These are phyloP conservation scores for Spodoptera picta DNA, from an alignment of 2,888 invertebrate genomes.

Conservation along the genomic window DNA sequence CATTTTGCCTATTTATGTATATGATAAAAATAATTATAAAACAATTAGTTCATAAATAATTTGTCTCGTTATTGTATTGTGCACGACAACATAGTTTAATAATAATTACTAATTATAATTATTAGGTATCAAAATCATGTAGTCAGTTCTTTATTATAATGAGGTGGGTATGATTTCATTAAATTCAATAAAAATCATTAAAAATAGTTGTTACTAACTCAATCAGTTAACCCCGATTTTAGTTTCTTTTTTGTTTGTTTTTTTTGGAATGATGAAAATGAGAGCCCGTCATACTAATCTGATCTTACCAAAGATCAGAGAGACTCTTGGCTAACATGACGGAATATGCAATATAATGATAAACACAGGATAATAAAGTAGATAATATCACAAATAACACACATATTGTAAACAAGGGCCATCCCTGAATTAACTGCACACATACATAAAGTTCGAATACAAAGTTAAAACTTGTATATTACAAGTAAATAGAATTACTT, in stretches of 20 bases:
- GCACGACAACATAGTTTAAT: slow-evolving; percentile 45
- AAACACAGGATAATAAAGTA: too few relatives aligned
- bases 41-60: slow-evolving; percentile 71
- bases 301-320: too few relatives aligned
- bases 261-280: slow-evolving; percentile 1
- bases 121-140: slow-evolving; percentile 35
- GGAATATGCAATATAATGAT: too few relatives aligned
- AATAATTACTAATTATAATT: slow-evolving; percentile 8
- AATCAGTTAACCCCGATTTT: slow-evolving; percentile 33
- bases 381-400: too few relatives aligned
- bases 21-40: slow-evolving; percentile 83
- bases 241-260: slow-evolving; percentile 29
- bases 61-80: slow-evolving; percentile 68
- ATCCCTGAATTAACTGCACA: too few relatives aligned
- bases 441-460: too few relatives aligned
- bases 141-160: slow-evolving; percentile 10
- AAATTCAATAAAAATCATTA: slow-evolving; percentile 27
- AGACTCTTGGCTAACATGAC: too few relatives aligned
- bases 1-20: slow-evolving; percentile 88
- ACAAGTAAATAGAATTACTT: too few relatives aligned
- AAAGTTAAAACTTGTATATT: too few relatives aligned
- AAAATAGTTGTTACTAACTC: slow-evolving; percentile 26
- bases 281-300: too few relatives aligned
- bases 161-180: slow-evolving; percentile 10
- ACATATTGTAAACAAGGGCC: too few relatives aligned